These are phyloP conservation scores for Irena cyanogastra DNA, from an alignment of 2,113 vertebrate species.

Conservation along the genomic window DNA sequence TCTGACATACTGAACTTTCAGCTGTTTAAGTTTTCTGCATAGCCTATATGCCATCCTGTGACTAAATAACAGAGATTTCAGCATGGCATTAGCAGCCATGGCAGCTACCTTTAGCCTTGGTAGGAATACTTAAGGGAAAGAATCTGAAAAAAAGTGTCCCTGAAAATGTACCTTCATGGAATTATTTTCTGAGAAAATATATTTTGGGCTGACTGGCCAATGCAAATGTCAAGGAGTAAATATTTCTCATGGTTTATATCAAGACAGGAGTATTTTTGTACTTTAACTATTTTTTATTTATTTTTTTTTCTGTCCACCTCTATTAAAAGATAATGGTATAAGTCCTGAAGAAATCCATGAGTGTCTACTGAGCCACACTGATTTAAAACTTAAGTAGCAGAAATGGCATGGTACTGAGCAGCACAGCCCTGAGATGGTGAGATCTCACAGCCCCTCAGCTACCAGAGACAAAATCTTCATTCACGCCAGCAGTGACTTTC, in stretches of 20 bases:
- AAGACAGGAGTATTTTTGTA: neutral
- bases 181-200: constrained; percentile 4
- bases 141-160: neutral
- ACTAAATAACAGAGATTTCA: neutral
- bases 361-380: neutral
- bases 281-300: neutral
- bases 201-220: neutral
- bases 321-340: neutral
- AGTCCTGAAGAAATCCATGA: neutral
- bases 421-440: neutral
- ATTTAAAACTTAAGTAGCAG: neutral
- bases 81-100: accelerated
- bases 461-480: neutral
- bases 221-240: constrained; percentile 13
- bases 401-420: neutral
- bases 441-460: neutral
- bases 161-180: neutral
- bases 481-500: neutral
- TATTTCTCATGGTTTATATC: neutral
- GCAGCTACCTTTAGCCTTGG: neutral
- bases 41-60: neutral
- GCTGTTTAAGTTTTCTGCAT: neutral
- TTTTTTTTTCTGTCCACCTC: neutral
- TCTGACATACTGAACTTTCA: neutral
- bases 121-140: neutral